phyloP scores from a whole-genome alignment of 2,888 invertebrate genomes.

The Aleiodes testaceus region DNA sequence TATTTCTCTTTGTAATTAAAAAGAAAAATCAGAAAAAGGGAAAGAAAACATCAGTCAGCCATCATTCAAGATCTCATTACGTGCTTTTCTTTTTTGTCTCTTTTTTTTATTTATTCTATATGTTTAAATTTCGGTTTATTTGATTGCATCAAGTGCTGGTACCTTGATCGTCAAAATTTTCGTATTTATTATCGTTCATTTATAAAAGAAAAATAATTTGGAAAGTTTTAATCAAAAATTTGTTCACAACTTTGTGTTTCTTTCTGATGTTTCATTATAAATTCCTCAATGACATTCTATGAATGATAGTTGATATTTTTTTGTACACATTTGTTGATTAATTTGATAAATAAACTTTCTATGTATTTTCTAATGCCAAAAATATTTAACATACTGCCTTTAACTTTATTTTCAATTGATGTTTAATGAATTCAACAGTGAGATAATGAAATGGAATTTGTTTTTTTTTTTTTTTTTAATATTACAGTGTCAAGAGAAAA shows the following conservation, averaged over 20 bases:
- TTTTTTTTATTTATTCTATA: constrained; percentile 4
- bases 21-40: not conserved
- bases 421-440: no score
- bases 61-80: constrained; percentile 2
- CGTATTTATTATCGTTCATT: not conserved
- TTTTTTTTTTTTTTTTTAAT: no score
- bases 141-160: not conserved
- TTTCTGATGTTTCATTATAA: not conserved
- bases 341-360: constrained; percentile 23
- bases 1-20: not conserved
- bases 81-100: not conserved
- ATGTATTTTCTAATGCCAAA: not conserved
- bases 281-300: constrained; percentile 49
- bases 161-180: not conserved
- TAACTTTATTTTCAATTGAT: not conserved
- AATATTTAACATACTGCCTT: not conserved
- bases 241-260: no score
- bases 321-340: constrained; percentile 19
- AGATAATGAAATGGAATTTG: no score
- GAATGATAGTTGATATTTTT: constrained; percentile 46
- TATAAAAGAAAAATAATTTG: not conserved
- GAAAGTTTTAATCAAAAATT: not conserved
- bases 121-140: not conserved
- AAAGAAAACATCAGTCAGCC: not conserved
- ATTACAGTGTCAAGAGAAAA: constrained; percentile 67